Conservation (phyloP, 2,113 vertebrate species). For the Urocolius indicus region DNA sequence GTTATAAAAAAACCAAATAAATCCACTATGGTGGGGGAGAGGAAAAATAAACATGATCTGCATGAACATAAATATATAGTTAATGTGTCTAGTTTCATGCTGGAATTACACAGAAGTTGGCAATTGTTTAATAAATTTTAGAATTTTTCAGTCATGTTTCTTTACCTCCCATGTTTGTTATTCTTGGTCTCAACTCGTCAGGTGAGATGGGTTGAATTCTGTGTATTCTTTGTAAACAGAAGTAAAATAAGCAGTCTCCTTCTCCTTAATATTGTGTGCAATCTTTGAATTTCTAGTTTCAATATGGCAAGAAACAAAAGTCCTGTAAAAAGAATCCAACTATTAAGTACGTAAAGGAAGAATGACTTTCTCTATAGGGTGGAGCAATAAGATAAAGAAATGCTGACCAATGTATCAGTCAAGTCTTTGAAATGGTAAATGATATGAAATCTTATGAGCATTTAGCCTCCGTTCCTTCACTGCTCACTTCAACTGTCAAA, state of each 20-base stretch:
- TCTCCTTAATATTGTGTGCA: neutral
- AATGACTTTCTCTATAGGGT: neutral
- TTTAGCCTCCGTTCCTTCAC: neutral
- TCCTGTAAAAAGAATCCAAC: neutral
- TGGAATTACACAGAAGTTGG: neutral
- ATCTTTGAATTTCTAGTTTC: neutral
- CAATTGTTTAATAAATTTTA: neutral
- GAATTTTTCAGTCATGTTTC: neutral
- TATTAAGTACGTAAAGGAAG: neutral
- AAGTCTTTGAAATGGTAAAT: neutral
- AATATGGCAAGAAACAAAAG: neutral
- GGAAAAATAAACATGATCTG: neutral
- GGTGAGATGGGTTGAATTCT: neutral
- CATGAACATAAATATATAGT: neutral
- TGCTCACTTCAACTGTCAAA: neutral
- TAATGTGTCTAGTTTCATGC: neutral
- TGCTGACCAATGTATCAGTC: neutral
- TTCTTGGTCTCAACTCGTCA: neutral
- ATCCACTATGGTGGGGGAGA: accelerated
- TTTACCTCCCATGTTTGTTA: neutral
- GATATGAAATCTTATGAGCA: neutral
- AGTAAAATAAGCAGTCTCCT: neutral
- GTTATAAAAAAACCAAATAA: neutral
- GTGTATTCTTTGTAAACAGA: neutral
- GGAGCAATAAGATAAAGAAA: neutral